phyloP scores from a whole-genome alignment of 1,140 invertebrate species.

The Dinothrombium tinctorium region DNA sequence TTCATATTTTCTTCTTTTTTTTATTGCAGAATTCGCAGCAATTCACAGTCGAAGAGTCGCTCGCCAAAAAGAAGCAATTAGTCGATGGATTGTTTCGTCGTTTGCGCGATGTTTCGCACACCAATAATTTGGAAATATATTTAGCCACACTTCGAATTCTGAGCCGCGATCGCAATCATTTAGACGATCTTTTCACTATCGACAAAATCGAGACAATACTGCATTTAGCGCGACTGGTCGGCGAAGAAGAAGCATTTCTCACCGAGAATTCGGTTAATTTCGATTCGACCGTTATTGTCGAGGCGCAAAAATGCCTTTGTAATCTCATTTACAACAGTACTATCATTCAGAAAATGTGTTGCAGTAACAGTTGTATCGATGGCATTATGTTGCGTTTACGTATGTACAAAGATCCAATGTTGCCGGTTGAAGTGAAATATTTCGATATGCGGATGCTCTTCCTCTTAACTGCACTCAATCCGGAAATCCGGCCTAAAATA shows the following conservation, averaged over 20 bases:
- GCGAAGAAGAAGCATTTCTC: slow-evolving; percentile 17
- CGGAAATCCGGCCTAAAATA: slow-evolving; percentile 37
- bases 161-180: slow-evolving; percentile 39
- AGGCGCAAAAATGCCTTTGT: slow-evolving; percentile 64
- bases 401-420: slow-evolving; percentile 31
- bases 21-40: neutral
- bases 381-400: slow-evolving; percentile 46
- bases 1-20: neutral
- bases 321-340: slow-evolving; percentile 64
- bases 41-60: neutral
- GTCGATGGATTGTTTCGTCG: slow-evolving; percentile 4
- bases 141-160: slow-evolving; percentile 18
- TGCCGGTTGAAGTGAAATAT: slow-evolving; percentile 39
- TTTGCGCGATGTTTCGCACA: slow-evolving; percentile 2
- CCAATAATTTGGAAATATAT: slow-evolving; percentile 5
- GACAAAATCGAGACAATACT: slow-evolving; percentile 38
- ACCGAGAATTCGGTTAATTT: slow-evolving; percentile 10
- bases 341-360: slow-evolving; percentile 37
- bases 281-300: slow-evolving; percentile 30
- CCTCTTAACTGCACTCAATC: slow-evolving; percentile 53
- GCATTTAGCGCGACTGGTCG: slow-evolving; percentile 31
- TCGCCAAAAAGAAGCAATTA: slow-evolving; percentile 5
- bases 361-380: slow-evolving; percentile 41
- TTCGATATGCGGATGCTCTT: slow-evolving; percentile 73
- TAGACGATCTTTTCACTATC: slow-evolving; percentile 40